Evolutionary conservation across 1,140 invertebrate genomes (phyloP), one percentile per base, ranked within the genome.

Genomic region (Pinna nobilis): DNA sequence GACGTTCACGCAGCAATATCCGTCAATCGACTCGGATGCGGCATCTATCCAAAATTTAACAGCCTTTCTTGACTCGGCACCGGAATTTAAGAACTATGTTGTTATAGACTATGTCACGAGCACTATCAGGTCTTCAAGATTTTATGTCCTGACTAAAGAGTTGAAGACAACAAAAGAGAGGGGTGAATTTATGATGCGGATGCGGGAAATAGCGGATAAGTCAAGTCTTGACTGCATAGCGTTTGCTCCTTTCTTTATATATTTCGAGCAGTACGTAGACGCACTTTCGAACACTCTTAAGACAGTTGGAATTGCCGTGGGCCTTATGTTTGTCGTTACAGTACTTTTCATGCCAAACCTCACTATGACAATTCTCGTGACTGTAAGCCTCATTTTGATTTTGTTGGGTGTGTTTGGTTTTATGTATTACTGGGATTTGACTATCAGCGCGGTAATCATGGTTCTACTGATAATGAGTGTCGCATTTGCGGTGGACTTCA

Each of bases 401-500:
- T 96, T 98, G 88, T 88, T 95, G 5, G 97, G 98, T 18, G 96
- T 99, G 0, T 94, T 97, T 2, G 97, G 97, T 0, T 98, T 98
- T 89, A 97, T 99, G 95, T 94, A 96, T 0, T 90, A 98, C 0
- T 99, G 97, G 97, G 93, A 94, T 77, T 96, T 99, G 0, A 97
- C 96, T 83, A 90, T 99, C 44, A 97, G 98, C 87, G 97, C 97
- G 2, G 98, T 99, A 80, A 98, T 97, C 0, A 99, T 99, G 97
- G 98, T 99, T 35, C 98, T 98, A 83, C 91, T 99, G 0, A 98
- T 99, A 53, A 99, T 99, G 97, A 98, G 97, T 82, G 98, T 99
- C 37, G 98, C 97, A 33, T 99, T 99, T 89, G 98, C 96, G 2
- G 96, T 99, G 0, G 97, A 99, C 84, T 99, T 98, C 86, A 97